phyloP scores from a whole-genome alignment of 2,113 vertebrate species.

The Orientallactaga bullata region DNA sequence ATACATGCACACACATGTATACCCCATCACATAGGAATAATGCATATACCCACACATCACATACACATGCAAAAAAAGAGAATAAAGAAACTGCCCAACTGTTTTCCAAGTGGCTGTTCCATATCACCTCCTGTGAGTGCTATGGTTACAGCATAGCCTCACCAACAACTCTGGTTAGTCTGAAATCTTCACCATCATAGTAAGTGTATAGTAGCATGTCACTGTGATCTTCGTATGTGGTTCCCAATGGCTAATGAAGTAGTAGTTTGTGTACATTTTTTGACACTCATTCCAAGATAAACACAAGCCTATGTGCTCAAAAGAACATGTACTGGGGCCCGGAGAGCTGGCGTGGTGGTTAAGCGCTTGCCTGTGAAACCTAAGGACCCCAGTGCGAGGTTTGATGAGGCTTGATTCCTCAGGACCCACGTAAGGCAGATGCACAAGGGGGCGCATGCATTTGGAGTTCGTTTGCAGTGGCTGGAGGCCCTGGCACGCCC shows the following conservation, averaged over 20 bases:
- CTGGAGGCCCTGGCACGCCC: too few species aligned
- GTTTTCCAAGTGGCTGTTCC: not conserved
- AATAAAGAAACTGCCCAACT: not conserved
- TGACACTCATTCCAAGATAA: not conserved
- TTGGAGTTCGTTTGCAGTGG: too few species aligned
- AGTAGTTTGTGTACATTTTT: not conserved
- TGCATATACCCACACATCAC: not conserved
- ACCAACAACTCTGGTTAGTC: not conserved
- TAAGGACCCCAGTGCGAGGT: too few species aligned
- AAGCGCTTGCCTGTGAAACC: too few species aligned
- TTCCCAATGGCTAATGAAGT: not conserved
- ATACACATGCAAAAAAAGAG: too few species aligned
- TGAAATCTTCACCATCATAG: not conserved
- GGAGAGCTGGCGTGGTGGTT: too few species aligned
- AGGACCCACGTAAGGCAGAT: too few species aligned
- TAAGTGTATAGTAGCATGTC: not conserved
- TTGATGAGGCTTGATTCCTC: too few species aligned
- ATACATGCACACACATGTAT: too few species aligned
- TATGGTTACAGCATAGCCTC: too few species aligned
- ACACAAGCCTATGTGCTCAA: not conserved
- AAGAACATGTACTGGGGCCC: not conserved
- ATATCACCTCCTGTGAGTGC: not conserved
- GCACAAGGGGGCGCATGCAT: too few species aligned
- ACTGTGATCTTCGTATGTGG: not conserved
- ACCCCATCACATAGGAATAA: too few species aligned